Conservation (phyloP, 2,797 vertebrate genomes). For the Philypnodon macrostomus region DNA sequence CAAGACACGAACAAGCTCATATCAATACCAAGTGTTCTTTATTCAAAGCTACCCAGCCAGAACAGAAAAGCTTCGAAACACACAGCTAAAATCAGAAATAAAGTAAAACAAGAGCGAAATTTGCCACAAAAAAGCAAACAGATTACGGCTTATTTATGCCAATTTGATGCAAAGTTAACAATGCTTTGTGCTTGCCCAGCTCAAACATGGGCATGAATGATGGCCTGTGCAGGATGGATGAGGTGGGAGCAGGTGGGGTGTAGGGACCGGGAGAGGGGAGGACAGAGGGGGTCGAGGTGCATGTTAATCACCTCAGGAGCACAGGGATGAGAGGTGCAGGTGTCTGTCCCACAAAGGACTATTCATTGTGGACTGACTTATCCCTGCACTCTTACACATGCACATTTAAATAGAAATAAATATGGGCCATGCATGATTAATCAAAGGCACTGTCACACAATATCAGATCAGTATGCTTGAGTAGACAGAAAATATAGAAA, state of each 20-base stretch:
- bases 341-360: slow-evolving; percentile 72
- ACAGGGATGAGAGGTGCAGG: slow-evolving; percentile 68
- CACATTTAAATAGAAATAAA: slow-evolving; percentile 37
- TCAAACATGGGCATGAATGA: slow-evolving; percentile 64
- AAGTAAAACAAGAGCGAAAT: too few relatives aligned
- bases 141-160: slow-evolving; percentile 1
- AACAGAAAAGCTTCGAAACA: too few relatives aligned
- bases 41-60: slow-evolving; percentile 3
- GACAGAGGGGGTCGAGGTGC: slow-evolving; percentile 62
- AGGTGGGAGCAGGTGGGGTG: slow-evolving; percentile 61
- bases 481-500: background rate
- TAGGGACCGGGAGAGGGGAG: slow-evolving; percentile 38
- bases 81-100: too few relatives aligned
- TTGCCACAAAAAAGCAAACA: too few relatives aligned
- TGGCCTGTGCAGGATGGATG: slow-evolving; percentile 55
- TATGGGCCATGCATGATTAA: slow-evolving; percentile 16
- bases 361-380: slow-evolving; percentile 65
- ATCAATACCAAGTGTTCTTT: slow-evolving; percentile 6
- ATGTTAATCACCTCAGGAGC: slow-evolving; percentile 72
- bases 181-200: slow-evolving; percentile 24
- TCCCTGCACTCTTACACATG: slow-evolving; percentile 31
- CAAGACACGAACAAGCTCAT: background rate
- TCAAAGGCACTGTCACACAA: background rate
- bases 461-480: too few relatives aligned
- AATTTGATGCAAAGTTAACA: slow-evolving; percentile 23